These are phyloP conservation scores for Pipistrellus pygmaeus DNA, from an alignment of 2,797 vertebrate species.

Conservation along the genomic window DNA sequence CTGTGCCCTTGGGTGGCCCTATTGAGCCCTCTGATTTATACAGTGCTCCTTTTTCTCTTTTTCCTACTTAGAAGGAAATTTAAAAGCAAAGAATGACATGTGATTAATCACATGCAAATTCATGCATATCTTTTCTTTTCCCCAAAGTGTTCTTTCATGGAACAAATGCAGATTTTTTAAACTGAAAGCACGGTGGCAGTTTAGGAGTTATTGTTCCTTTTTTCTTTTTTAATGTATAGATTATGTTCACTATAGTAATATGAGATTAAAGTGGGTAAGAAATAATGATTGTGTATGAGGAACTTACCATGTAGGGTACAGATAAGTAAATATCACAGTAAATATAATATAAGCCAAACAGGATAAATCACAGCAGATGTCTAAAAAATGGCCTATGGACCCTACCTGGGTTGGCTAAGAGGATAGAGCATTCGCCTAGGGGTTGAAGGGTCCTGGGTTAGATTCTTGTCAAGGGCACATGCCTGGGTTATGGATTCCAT, in stretches of 20 bases:
- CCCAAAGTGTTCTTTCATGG: slow-evolving; percentile 27
- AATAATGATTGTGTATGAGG: neutral
- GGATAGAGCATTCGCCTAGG: rapidly evolving
- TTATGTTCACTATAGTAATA: neutral
- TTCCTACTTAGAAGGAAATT: neutral
- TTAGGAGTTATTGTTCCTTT: neutral
- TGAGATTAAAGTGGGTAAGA: neutral
- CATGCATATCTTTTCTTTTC: slow-evolving; percentile 56
- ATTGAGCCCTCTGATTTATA: neutral
- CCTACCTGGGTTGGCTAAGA: too few relatives aligned
- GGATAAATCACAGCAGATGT: neutral
- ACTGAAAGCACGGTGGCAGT: neutral
- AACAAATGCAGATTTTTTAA: slow-evolving; percentile 60
- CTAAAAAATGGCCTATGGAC: neutral
- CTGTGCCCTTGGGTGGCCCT: neutral
- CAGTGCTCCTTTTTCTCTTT: neutral
- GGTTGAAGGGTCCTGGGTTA: too few relatives aligned
- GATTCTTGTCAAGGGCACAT: too few relatives aligned
- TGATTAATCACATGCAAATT: slow-evolving; percentile 65
- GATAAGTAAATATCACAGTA: neutral
- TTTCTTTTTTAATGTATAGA: neutral
- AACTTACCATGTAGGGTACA: neutral
- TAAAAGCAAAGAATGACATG: slow-evolving; percentile 48
- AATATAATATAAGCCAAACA: neutral
- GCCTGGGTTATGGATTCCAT: too few relatives aligned